A percentile compares a stretch with the other conserved stretches of the same genome.
These are phyloP conservation scores for Myxocyprinus asiaticus DNA, from an alignment of 2,113 vertebrate species.

Conservation along the genomic window DNA sequence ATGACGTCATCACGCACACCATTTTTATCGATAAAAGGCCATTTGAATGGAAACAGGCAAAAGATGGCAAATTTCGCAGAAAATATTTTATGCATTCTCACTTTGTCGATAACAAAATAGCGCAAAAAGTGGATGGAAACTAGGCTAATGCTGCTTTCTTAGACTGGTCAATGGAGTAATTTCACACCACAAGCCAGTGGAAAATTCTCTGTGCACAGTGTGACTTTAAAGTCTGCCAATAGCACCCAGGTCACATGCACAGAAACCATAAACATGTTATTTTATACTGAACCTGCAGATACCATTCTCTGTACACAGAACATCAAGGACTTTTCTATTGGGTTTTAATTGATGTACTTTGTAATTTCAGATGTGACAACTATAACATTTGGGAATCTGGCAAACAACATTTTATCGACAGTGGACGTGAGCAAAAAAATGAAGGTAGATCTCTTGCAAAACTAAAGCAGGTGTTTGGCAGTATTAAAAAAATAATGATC, in stretches of 20 bases:
- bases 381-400: not conserved
- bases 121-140: no score
- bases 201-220: constrained; percentile 64
- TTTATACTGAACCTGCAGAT: constrained; percentile 1
- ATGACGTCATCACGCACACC: no score
- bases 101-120: no score
- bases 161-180: constrained; percentile 48
- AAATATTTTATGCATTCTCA: no score
- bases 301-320: not conserved
- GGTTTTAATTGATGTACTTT: no score
- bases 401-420: not conserved
- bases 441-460: no score
- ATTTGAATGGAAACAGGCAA: no score
- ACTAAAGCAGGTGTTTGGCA: not conserved
- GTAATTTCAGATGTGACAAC: not conserved
- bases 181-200: constrained; percentile 48
- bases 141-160: constrained; percentile 19
- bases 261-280: constrained; percentile 12
- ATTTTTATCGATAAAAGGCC: no score
- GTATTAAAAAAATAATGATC: not conserved
- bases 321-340: not conserved
- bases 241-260: constrained; percentile 57
- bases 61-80: no score
- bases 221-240: constrained; percentile 18
- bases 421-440: no score